Base-by-base conservation (phyloP, 2,797 vertebrate genomes). In the Lithobates pipiens region DNA sequence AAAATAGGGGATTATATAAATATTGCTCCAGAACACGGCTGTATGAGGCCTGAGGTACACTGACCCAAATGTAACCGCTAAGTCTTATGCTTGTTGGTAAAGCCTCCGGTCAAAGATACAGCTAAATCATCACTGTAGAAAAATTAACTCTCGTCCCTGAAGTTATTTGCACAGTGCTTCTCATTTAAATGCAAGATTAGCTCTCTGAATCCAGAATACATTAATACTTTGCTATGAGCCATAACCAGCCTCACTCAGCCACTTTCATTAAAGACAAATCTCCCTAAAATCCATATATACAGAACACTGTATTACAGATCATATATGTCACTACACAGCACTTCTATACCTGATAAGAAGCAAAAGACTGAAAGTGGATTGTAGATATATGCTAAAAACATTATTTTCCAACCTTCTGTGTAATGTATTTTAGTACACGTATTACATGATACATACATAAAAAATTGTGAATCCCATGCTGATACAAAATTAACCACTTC, bases 161-260 rank as follows among this genome's bases (percentile, higher is more conserved):
- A 80, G 78, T 34, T 80, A 80, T 80, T 72, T 80, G 69, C 78
- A 71, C 68, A 80, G 18, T 15, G 29, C 16, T 36, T 46, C 50
- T 71, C 1, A 80, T 72, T 72, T 57, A 72, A 67, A 80, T 70
- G 42, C 61, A 50, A 80, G 32, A 80, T 71, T 80, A 80, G 78
- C 46, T 80, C 44, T 80, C 54, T 80, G 50, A n/a, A 61, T 57
- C 29, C 78, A 11, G 78, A 71, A 80, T 80, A 72, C 21, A 72
- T 80, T 57, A 80, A 57, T 71, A 25, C 68, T 54, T 57, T 61
- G 27, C 78, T 71, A 71, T 71, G 46, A 72, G 78, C 63, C 4
- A 80, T 80, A 70, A 80, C 15, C 16, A 80, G 27, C 29, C 46
- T 36, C 10, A 57, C 44, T 80, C 44, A 11, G 25, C 57, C 23